Evolutionary conservation across 1,140 invertebrate genomes (phyloP).

Genomic region (Drosophila ogumai): DNA sequence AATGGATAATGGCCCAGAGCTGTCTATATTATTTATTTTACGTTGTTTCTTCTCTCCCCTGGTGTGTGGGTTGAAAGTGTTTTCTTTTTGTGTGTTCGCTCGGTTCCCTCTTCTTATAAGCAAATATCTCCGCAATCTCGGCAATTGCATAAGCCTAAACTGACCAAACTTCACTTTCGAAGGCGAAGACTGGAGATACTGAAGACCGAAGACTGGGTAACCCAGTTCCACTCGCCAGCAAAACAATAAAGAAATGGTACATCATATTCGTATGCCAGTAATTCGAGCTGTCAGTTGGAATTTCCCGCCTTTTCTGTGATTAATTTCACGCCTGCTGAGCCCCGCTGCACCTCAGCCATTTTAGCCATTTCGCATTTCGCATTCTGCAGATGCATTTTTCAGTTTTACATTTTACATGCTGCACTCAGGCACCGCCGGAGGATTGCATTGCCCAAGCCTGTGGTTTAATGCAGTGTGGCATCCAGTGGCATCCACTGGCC

Average conservation of each 20-base stretch:
- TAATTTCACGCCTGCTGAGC: conserved; percentile 75
- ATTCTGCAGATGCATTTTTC: conserved; percentile 62
- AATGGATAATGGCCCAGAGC: conserved; percentile 58
- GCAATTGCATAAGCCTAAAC: conserved; percentile 62
- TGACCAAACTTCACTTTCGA: conserved; percentile 70
- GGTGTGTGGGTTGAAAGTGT: conserved; percentile 66
- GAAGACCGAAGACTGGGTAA: conserved; percentile 59
- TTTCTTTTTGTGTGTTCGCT: conserved; percentile 45
- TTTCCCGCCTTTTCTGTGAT: conserved; percentile 47
- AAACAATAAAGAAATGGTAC: conserved; percentile 58
- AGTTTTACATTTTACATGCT: conserved; percentile 47
- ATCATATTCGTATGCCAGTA: conserved; percentile 68
- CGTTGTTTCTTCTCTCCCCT: conserved; percentile 17
- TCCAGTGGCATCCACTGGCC: conserved; percentile 60
- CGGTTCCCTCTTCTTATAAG: conserved; percentile 21
- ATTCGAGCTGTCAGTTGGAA: conserved; percentile 67
- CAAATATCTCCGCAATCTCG: conserved; percentile 34
- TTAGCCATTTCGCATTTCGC: conserved; percentile 43
- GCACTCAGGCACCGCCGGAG: conserved; percentile 11
- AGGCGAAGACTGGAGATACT: conserved; percentile 12
- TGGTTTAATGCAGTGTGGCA: conserved; percentile 31
- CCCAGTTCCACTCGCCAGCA: conserved; percentile 59
- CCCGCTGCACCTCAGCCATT: conserved; percentile 40
- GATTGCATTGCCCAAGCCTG: conserved; percentile 54
- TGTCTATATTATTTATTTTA: conserved; percentile 64